These are phyloP conservation scores for Timema podura DNA, from an alignment of 2,888 invertebrate species.

Conservation along the genomic window DNA sequence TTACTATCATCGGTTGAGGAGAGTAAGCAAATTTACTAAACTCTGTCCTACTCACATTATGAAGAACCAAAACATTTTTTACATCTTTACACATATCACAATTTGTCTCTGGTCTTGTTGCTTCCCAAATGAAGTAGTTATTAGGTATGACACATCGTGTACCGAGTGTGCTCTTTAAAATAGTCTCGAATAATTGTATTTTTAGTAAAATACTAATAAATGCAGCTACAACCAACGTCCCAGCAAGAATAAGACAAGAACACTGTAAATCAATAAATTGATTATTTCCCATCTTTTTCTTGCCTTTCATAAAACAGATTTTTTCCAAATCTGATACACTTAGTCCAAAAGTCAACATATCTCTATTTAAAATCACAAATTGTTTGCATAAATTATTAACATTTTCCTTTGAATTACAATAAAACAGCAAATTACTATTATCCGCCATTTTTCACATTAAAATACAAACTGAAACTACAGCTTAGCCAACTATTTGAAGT, in stretches of 20 bases:
- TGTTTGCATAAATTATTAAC: conserved; percentile 25
- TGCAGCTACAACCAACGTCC: conserved; percentile 30
- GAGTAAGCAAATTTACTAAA: conserved; percentile 73
- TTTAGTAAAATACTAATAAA: conserved; percentile 36
- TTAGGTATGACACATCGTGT: conserved; percentile 74
- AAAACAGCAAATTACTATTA: too few species aligned
- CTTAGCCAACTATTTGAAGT: too few species aligned
- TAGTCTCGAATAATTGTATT: conserved; percentile 35
- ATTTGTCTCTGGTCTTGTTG: conserved; percentile 75
- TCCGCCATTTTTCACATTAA: too few species aligned
- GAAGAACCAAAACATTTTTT: conserved; percentile 61
- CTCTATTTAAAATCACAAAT: conserved; percentile 30
- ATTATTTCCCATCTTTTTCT: conserved; percentile 14
- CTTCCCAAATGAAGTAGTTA: conserved; percentile 84
- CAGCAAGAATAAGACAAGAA: conserved; percentile 13
- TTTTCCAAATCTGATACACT: conserved; percentile 28
- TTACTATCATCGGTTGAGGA: conserved; percentile 74
- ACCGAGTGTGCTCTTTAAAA: conserved; percentile 40
- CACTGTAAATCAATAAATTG: conserved; percentile 10
- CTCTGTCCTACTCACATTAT: conserved; percentile 62
- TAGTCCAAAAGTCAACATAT: conserved; percentile 29
- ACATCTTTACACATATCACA: conserved; percentile 73
- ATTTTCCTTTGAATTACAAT: too few species aligned
- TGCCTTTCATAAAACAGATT: conserved; percentile 25
- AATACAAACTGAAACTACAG: too few species aligned